Base-by-base conservation (phyloP, 2,113 vertebrate genomes). In the Tichodroma muraria region DNA sequence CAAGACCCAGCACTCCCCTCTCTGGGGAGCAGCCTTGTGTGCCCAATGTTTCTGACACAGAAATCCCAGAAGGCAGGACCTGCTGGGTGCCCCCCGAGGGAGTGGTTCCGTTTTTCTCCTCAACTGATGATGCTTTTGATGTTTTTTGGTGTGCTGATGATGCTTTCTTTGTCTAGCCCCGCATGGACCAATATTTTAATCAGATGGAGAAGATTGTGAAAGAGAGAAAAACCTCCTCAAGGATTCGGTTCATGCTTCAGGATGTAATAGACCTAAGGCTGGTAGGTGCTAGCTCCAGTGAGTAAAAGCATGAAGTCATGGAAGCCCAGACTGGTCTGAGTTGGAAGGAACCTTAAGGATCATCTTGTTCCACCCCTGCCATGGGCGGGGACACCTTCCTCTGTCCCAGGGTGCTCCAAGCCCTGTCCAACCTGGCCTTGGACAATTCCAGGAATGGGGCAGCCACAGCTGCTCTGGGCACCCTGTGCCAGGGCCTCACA, bases 191-290 rank as follows among this genome's bases (percentile, higher is more conserved):
- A 97, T 99, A 99, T 96, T 99, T 99, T 95, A 98, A 99, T 97
- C 99, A 99, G 96, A 99, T 99, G 99, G 99, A 99, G 93, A 99
- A 99, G 98, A 99, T 99, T 18, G 99, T 99, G 77, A 99, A 99
- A 94, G 99, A 99, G 97, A 98, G 99, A 83, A 99, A 99, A 98
- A 99, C 99, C 0, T 99, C 99, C 4, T 99, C 99, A 15, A 98
- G 99, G 81, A 99, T 99, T 96, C 99, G 99, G 42, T 99, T 99
- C 94, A 99, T 99, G 99, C 97, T 99, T 57, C 99, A 99, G 96
- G 99, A 99, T 49, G 97, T 99, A 17, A 99, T 99, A 92, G 99
- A 99, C 97, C 98, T 99, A 42, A 98, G 99, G 97, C 97, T 98
- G 99, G 99, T 99, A 96, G 97, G 99, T 98, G 54, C 57, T 42